Base-by-base conservation (phyloP, 2,113 vertebrate species). In the Lepus europaeus region DNA sequence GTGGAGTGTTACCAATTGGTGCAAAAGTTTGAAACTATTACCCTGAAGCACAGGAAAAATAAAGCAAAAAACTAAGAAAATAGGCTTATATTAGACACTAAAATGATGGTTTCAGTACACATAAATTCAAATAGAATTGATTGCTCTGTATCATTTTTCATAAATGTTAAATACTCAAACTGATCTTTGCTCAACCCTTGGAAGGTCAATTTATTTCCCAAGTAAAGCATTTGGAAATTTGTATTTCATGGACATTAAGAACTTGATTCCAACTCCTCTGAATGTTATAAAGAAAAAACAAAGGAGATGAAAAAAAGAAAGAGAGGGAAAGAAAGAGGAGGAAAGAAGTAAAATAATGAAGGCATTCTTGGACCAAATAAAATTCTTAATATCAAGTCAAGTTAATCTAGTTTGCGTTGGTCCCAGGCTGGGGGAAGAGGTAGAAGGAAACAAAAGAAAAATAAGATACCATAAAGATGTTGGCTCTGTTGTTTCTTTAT, bases 161-260 rank as follows among this genome's bases (percentile, higher is more conserved):
- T 31, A 72, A 6, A 10, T 69, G 91, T 80, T 81, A 81, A 89
- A 76, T 64, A 20, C 11, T 95, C 68, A n/a, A 33, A 61, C 4
- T 80, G 36, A 90, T 83, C 25, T 56, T 93, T 11, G 1, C 76
- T 80, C 86, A 90, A 66, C n/a, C n/a, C 16, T 81, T 96, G 53
- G 56, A 90, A 90, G 45, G 80, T 95, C 70, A 36, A 49, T 74
- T 80, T 90, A 39, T 92, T 95, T 74, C 20, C 89, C 59, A 82
- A 89, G 10, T 1, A 36, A 23, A 69, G 63, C 4, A 70, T 39
- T 87, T 33, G 36, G 56, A 81, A 49, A 22, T 22, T 16, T 56
- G 78, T 78, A 66, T 74, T 69, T 11, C 11, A 12, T 73, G 53
- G 2, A 45, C 4, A 70, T 19, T 16, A 12, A 76, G 16, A 72